Percentiles rank a stretch among this genome's conserved stretches.
Evolutionary conservation across 2,113 vertebrate species (phyloP).

Genomic region (Pithys albifrons): DNA sequence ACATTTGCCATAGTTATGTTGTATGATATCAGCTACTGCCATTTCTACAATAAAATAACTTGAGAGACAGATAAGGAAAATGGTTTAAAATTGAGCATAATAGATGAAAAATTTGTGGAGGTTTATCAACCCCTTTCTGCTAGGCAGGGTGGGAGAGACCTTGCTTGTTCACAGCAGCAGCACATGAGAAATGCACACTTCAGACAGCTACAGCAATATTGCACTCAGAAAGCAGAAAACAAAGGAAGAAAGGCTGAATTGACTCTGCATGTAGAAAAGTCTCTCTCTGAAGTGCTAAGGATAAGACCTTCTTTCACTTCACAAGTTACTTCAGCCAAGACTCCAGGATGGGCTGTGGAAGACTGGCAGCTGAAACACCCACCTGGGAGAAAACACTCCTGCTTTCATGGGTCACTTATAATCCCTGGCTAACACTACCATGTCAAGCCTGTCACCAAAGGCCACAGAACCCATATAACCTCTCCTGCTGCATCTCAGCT

Average conservation of each 20-base stretch:
- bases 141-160: not conserved
- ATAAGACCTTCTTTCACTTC: not conserved
- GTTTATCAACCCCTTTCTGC: not conserved
- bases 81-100: not conserved
- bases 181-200: not conserved
- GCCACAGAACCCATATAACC: not conserved
- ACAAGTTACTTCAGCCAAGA: not conserved
- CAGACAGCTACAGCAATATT: not conserved
- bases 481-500: not conserved
- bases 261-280: rapidly evolving
- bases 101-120: not conserved
- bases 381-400: rapidly evolving
- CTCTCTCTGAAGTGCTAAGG: not conserved
- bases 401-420: not conserved
- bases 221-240: not conserved
- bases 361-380: not conserved
- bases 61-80: not conserved
- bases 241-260: not conserved
- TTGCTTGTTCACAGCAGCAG: not conserved
- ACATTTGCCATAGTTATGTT: not conserved
- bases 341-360: not conserved
- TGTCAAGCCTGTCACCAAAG: no score
- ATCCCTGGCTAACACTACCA: not conserved
- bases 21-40: not conserved
- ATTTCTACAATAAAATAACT: not conserved